phyloP scores from a whole-genome alignment of 2,888 invertebrate species.

The Endomychus coccineus region DNA sequence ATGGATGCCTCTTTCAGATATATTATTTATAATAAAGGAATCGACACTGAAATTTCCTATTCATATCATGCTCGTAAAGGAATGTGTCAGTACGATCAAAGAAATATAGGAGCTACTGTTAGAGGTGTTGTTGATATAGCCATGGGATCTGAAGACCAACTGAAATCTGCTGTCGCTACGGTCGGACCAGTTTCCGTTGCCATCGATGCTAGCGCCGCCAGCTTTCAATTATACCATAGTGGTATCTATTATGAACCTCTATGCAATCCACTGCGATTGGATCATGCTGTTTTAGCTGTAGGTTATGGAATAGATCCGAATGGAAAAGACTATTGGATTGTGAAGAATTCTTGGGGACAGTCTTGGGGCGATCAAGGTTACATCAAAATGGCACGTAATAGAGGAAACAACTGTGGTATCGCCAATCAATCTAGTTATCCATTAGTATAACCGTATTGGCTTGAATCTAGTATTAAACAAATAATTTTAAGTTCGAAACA shows the following conservation, averaged over 20 bases:
- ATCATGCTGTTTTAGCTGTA: too few species aligned
- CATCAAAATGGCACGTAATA: too few species aligned
- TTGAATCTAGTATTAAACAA: conserved; percentile 10
- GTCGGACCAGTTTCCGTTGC: conserved; percentile 79
- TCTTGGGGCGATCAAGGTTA: too few species aligned
- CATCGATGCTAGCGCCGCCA: conserved; percentile 72
- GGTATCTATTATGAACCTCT: too few species aligned
- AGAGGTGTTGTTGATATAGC: conserved; percentile 68
- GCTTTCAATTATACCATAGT: conserved; percentile 87
- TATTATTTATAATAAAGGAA: conserved; percentile 72
- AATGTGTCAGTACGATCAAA: conserved; percentile 62
- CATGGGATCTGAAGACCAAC: conserved; percentile 60
- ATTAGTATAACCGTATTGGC: too few species aligned
- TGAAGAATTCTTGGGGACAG: too few species aligned
- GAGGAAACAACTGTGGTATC: too few species aligned
- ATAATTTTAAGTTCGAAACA: not conserved
- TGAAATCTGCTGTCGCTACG: conserved; percentile 72
- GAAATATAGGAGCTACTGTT: conserved; percentile 68
- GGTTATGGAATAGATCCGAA: too few species aligned
- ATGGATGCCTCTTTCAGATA: too few species aligned
- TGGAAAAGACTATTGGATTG: too few species aligned
- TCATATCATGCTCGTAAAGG: conserved; percentile 76
- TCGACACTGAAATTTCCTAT: conserved; percentile 83
- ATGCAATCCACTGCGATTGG: too few species aligned
- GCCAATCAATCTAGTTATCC: too few species aligned